Percentiles rank a stretch among this genome's conserved stretches.
phyloP scores from a whole-genome alignment of 2,113 vertebrate species.

The Ginglymostoma cirratum region DNA sequence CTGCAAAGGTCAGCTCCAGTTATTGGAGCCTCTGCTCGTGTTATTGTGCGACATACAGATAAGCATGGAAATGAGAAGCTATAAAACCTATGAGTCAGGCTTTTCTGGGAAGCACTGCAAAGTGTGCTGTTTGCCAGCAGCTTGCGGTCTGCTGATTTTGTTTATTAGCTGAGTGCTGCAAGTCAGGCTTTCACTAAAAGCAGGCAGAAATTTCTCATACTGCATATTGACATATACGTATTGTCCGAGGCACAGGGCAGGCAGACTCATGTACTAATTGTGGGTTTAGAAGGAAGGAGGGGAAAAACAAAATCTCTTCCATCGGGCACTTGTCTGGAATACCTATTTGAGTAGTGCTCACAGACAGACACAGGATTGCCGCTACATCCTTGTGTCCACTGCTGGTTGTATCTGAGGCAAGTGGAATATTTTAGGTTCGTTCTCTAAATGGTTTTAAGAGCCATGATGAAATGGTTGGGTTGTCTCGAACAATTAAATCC shows the following conservation, averaged over 20 bases:
- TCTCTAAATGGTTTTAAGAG: not conserved
- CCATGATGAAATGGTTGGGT: not conserved
- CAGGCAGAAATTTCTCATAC: not conserved
- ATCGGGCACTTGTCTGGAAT: not conserved
- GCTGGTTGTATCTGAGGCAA: not conserved
- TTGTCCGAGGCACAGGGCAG: not conserved
- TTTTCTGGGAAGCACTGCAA: not conserved
- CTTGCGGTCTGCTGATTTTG: not conserved
- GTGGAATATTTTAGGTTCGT: not conserved
- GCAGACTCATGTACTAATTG: not conserved
- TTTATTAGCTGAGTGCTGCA: not conserved
- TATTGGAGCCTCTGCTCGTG: not conserved
- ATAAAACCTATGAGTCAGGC: slow-evolving; percentile 7
- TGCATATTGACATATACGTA: not conserved
- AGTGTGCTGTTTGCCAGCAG: not conserved
- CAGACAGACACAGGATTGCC: not conserved
- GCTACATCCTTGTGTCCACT: not conserved
- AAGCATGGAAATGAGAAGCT: not conserved
- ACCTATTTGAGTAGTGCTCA: not conserved
- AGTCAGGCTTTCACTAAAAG: not conserved
- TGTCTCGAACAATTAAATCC: not conserved
- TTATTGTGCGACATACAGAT: not conserved
- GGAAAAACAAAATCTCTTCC: not conserved
- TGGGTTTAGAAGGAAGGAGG: not conserved
- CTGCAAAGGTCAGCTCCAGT: slow-evolving; percentile 21